These are phyloP conservation scores for Montipora efflorescens DNA, from an alignment of 64 coral and sea anemone genomes.

Conservation along the genomic window DNA sequence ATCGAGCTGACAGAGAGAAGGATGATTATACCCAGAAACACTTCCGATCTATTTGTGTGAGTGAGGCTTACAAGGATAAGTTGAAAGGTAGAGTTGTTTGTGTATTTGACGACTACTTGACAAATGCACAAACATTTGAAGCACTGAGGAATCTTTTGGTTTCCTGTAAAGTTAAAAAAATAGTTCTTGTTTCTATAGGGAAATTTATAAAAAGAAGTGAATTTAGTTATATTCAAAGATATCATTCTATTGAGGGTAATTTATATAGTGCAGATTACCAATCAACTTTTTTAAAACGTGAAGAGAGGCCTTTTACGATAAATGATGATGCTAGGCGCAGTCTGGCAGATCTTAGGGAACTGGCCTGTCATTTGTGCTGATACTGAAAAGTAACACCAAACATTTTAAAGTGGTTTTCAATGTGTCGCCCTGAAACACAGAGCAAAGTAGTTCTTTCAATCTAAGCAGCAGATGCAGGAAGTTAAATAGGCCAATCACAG, in stretches of 20 bases:
- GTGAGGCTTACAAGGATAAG: constrained; percentile 27
- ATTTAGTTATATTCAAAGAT: background rate
- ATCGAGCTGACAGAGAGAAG: background rate
- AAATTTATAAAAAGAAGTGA: constrained; percentile 26
- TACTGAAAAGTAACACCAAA: background rate
- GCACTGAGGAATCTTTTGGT: constrained; percentile 53
- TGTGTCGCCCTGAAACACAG: too few species aligned
- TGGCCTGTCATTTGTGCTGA: background rate
- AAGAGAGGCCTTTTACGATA: background rate
- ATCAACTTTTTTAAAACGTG: background rate
- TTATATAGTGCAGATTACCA: background rate
- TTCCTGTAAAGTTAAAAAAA: constrained; percentile 47
- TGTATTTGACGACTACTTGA: constrained; percentile 72
- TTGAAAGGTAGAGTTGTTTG: constrained; percentile 67
- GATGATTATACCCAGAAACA: constrained; percentile 58
- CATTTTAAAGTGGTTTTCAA: too few species aligned
- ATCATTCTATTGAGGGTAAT: constrained; percentile 16
- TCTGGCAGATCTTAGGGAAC: background rate
- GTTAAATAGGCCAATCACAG: too few species aligned
- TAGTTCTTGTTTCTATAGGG: constrained; percentile 70
- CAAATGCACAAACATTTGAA: constrained; percentile 46
- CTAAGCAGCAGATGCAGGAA: too few species aligned
- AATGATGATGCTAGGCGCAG: constrained; percentile 23
- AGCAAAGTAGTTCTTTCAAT: too few species aligned
- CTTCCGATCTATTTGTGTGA: constrained; percentile 54